Base-by-base conservation (phyloP, 2,888 invertebrate genomes). In the Lasioglossum vierecki region DNA sequence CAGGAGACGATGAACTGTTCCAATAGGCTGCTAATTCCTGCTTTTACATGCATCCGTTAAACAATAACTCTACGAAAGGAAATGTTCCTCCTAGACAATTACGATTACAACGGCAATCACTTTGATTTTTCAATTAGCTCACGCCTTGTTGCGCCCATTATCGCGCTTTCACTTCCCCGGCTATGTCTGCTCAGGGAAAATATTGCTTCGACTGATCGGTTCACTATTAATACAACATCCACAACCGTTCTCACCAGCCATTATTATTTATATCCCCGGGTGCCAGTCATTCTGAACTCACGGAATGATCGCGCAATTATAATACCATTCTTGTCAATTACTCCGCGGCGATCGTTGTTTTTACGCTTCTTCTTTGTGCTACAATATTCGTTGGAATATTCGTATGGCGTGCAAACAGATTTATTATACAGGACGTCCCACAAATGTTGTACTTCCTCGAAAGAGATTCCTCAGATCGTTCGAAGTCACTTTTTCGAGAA, bases 111-210 rank as follows among this genome's bases (percentile, higher is more conserved):
- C 63, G 18, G 66, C 39, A 39, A 68, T 68, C 66, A 39, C 66
- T 68, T 68, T 68, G 22, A 68, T 68, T 68, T 39, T 68, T 44
- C 41, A 71, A 39, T 71, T 41, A 71, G 39, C n/a, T 39, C 71
- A 44, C 71, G 71, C 35, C 66, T 68, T 39, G 35, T 39, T 68
- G 66, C 66, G 35, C 22, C 66, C 66, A 68, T 68, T 68, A 68
- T 39, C 66, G 35, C 49, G 76, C 82, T 82, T 85, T 85, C 82
- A 83, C 82, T 82, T 85, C 76, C 82, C 35, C 73, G 76, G 30
- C 46, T 76, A 41, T 46, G 70, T n/a, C 30, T 18, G 74, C 44
- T 57, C 26, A 30, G 49, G 41, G 81, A 81, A 81, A 84, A 77
- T 82, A 73, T 70, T 77, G 22, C 26, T 18, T 22, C 77, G 72